Evolutionary conservation across 2,888 invertebrate species (phyloP).

Genomic region (Diaperis boleti): DNA sequence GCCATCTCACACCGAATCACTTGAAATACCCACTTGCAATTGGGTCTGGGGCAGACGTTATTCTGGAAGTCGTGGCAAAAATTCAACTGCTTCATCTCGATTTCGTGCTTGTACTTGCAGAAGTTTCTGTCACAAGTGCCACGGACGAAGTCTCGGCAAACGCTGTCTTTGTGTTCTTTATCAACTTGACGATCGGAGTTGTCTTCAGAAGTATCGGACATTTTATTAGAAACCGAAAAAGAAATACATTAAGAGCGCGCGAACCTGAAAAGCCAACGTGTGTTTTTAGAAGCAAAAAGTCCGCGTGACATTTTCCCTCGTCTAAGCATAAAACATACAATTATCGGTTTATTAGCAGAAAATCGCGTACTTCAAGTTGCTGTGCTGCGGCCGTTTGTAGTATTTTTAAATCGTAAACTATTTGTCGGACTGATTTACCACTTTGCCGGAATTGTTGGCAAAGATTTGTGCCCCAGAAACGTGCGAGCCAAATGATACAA

Average conservation of each 20-base stretch:
- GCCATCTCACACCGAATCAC: background rate
- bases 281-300: background rate
- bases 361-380: background rate
- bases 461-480: background rate
- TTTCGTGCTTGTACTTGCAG: slow-evolving; percentile 70
- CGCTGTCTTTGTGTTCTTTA: slow-evolving; percentile 58
- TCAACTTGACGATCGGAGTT: slow-evolving; percentile 56
- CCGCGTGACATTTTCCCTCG: background rate
- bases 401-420: background rate
- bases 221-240: slow-evolving; percentile 44
- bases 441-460: background rate
- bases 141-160: slow-evolving; percentile 72
- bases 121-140: slow-evolving; percentile 71
- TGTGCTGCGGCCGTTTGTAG: background rate
- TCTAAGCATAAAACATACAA: background rate
- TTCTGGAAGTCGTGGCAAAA: slow-evolving; percentile 82
- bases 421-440: background rate
- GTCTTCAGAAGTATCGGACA: slow-evolving; percentile 63
- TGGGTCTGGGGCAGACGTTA: slow-evolving; percentile 77
- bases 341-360: background rate
- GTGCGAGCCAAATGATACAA: background rate
- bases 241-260: slow-evolving; percentile 29
- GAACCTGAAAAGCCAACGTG: slow-evolving; percentile 32
- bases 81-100: slow-evolving; percentile 62
- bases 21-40: slow-evolving; percentile 69